Conservation (phyloP, 2,797 vertebrate species). For the Austrolebias charrua region DNA sequence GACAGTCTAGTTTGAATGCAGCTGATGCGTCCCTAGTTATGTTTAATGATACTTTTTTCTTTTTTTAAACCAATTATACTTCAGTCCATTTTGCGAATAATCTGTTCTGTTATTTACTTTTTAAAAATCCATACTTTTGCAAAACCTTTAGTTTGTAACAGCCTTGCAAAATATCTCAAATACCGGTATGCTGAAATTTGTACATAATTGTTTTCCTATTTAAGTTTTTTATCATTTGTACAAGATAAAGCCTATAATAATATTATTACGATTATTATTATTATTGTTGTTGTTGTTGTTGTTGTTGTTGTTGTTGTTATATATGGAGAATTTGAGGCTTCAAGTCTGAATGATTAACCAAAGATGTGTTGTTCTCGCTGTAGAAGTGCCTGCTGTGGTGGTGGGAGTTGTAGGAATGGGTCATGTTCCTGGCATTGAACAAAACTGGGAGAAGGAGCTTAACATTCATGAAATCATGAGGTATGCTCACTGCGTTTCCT, state of each 20-base stretch:
- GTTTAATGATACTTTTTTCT: no score
- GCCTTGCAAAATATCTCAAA: no score
- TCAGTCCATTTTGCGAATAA: no score
- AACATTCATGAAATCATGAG: constrained; percentile 97
- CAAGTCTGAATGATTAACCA: background rate
- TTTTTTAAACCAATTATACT: no score
- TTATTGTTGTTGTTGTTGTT: no score
- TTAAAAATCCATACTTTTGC: background rate
- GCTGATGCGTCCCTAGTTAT: no score
- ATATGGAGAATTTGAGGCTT: background rate
- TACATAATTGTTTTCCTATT: background rate
- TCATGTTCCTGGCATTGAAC: constrained; percentile 96
- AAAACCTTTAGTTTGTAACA: background rate
- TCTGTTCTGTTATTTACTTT: background rate
- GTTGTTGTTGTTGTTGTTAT: no score
- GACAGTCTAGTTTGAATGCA: no score
- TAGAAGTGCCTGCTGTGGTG: constrained; percentile 89
- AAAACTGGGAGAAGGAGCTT: constrained; percentile 94
- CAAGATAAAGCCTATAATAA: background rate
- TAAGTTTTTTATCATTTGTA: no score
- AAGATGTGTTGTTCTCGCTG: constrained; percentile 10
- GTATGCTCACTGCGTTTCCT: constrained; percentile 65
- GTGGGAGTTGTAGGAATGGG: constrained; percentile 99
- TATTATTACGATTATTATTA: no score
- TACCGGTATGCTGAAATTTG: background rate